These are phyloP conservation scores for Darevskia mixta DNA, from an alignment of 2,797 vertebrate genomes.

Conservation along the genomic window DNA sequence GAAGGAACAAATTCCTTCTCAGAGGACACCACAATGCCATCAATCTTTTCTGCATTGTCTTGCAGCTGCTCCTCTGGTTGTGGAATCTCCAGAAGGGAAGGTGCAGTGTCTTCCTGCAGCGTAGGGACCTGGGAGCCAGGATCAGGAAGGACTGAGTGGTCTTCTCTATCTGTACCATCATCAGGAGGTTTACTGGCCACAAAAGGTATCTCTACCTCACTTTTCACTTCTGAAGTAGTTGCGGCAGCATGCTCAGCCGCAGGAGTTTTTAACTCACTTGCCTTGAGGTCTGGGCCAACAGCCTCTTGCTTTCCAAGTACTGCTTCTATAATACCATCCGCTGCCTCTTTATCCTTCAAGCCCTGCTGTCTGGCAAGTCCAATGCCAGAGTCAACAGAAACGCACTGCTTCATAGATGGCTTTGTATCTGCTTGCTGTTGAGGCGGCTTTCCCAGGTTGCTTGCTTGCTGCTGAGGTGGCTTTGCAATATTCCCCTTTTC, in stretches of 20 bases:
- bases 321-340: conserved; percentile 46
- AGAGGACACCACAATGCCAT: background rate
- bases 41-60: background rate
- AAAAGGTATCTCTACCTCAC: background rate
- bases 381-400: conserved; percentile 30
- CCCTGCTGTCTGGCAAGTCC: conserved; percentile 23
- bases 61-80: background rate
- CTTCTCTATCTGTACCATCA: accelerated
- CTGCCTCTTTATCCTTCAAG: conserved; percentile 39
- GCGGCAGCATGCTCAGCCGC: background rate
- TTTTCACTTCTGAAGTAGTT: conserved; percentile 11
- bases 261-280: conserved; percentile 13
- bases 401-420: conserved; percentile 35
- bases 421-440: conserved; percentile 54
- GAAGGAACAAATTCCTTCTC: conserved; percentile 47
- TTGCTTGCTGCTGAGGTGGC: conserved; percentile 46
- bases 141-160: background rate
- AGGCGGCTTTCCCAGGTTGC: conserved; percentile 27
- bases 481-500: conserved; percentile 47
- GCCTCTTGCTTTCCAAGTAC: conserved; percentile 52
- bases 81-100: conserved; percentile 40
- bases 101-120: conserved; percentile 40
- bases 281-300: background rate
- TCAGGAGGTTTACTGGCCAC: background rate
- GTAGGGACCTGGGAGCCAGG: conserved; percentile 37